Evolutionary conservation across 2,797 vertebrate species (phyloP).

Genomic region (Catamblyrhynchus diadema): DNA sequence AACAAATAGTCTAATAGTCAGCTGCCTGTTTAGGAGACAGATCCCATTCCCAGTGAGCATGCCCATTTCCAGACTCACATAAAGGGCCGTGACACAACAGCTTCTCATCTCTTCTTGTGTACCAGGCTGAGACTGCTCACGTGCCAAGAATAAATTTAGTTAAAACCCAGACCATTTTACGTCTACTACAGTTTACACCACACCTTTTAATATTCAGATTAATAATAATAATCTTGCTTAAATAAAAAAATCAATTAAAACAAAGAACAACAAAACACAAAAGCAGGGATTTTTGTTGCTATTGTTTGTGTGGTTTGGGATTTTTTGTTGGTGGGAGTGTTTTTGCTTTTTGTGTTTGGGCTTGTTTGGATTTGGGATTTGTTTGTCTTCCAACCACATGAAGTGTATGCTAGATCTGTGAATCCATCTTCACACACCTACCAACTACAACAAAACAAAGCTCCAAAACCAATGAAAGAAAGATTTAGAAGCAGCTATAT

Average conservation of each 20-base stretch:
- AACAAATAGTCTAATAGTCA: neutral
- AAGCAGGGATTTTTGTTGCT: neutral
- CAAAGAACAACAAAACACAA: fast-evolving
- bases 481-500: neutral
- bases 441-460: neutral
- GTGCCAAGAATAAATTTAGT: neutral
- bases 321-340: fast-evolving
- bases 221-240: neutral
- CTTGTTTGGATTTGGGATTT: neutral
- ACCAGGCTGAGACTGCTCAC: neutral
- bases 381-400: fast-evolving
- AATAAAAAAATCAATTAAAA: neutral
- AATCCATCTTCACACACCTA: neutral
- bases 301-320: fast-evolving
- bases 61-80: neutral
- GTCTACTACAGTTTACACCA: neutral
- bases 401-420: neutral
- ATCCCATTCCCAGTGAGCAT: neutral
- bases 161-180: neutral
- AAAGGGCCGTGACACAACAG: neutral
- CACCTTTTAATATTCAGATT: neutral
- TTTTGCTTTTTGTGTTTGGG: neutral
- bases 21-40: neutral
- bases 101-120: neutral
- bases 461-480: neutral